Conservation (phyloP, 2,888 invertebrate genomes). For the Sinopyrophorus schimmeli region DNA sequence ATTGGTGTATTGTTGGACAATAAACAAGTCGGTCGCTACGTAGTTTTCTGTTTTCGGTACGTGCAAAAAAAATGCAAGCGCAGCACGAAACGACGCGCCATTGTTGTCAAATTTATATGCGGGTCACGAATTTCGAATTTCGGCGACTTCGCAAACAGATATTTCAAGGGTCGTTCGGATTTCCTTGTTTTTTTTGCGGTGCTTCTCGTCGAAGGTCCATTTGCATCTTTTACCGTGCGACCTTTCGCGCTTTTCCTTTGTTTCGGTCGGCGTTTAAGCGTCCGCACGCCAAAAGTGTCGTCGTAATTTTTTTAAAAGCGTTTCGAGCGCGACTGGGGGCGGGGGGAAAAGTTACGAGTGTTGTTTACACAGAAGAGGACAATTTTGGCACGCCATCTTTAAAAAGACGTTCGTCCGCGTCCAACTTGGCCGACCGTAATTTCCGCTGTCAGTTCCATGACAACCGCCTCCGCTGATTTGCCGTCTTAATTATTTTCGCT, state of each 20-base stretch:
- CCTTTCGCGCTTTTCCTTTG: too few relatives aligned
- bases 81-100: slow-evolving; percentile 21
- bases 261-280: too few relatives aligned
- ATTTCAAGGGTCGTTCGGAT: slow-evolving; percentile 26
- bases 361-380: too few relatives aligned
- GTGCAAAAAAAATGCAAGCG: slow-evolving; percentile 25
- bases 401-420: slow-evolving; percentile 18
- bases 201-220: slow-evolving; percentile 26
- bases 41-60: too few relatives aligned
- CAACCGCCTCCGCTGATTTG: slow-evolving; percentile 40
- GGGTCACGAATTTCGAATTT: slow-evolving; percentile 30
- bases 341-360: too few relatives aligned
- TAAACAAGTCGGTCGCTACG: too few relatives aligned
- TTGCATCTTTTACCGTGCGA: slow-evolving; percentile 27
- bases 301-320: too few relatives aligned
- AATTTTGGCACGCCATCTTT: slow-evolving; percentile 19
- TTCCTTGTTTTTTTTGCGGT: slow-evolving; percentile 24
- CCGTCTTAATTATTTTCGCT: slow-evolving; percentile 38
- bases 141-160: slow-evolving; percentile 27
- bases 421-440: slow-evolving; percentile 40
- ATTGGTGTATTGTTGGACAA: too few relatives aligned
- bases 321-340: too few relatives aligned
- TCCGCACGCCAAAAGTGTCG: too few relatives aligned
- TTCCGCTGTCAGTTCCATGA: slow-evolving; percentile 42
- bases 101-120: slow-evolving; percentile 30